Conservation (phyloP, 2,113 vertebrate species). For the Actenoides hombroni region DNA sequence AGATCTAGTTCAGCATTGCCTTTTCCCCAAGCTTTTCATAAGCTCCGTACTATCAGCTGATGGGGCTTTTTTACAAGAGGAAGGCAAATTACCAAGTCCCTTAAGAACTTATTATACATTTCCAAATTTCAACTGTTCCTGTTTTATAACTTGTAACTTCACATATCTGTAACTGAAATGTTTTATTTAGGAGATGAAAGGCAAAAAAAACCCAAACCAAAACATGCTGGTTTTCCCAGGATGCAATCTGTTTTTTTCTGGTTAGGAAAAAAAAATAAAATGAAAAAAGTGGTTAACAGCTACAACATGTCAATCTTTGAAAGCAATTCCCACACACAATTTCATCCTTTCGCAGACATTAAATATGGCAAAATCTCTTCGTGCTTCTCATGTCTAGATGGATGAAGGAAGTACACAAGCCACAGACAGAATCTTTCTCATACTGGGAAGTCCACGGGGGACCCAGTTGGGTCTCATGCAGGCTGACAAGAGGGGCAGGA, state of each 20-base stretch:
- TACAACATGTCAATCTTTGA: constrained; percentile 49
- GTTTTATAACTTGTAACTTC: constrained; percentile 27
- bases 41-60: constrained; percentile 8
- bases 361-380: background rate
- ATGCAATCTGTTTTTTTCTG: constrained; percentile 32
- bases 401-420: background rate
- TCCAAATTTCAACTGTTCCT: constrained; percentile 12
- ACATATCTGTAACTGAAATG: constrained; percentile 33
- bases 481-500: background rate
- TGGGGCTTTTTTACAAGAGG: background rate
- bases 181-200: constrained; percentile 41
- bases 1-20: background rate
- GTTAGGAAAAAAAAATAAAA: background rate
- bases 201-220: background rate
- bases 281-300: background rate
- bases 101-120: constrained; percentile 26
- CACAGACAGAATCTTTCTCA: background rate
- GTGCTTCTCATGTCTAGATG: background rate
- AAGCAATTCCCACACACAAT: constrained; percentile 30
- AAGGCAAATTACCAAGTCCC: constrained; percentile 52
- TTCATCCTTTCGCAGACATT: background rate
- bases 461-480: background rate
- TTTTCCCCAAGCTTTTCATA: background rate
- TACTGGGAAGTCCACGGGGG: background rate
- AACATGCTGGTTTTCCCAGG: background rate